Conservation (phyloP, 2,888 invertebrate species). For the Microlaimidae sp. region DNA sequence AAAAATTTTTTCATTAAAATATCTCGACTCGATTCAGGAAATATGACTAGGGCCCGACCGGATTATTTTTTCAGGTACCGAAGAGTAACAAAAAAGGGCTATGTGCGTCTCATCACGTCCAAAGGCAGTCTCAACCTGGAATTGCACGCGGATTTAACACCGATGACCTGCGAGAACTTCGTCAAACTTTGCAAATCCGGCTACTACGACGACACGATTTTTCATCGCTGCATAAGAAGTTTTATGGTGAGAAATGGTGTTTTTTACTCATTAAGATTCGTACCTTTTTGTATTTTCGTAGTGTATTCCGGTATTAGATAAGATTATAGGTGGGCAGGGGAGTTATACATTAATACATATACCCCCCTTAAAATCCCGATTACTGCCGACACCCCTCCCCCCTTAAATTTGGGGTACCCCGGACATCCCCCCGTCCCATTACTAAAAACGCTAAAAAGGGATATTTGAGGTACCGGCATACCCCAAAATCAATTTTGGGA, state of each 20-base stretch:
- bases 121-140: constrained; percentile 80
- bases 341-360: too few species aligned
- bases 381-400: too few species aligned
- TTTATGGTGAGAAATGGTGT: constrained; percentile 57
- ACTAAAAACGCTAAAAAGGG: too few species aligned
- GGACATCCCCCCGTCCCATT: too few species aligned
- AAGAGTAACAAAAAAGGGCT: constrained; percentile 50
- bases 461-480: too few species aligned
- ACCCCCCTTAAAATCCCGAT: too few species aligned
- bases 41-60: too few species aligned
- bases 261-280: neutral
- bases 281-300: neutral
- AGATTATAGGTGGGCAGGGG: too few species aligned
- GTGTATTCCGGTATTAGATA: neutral
- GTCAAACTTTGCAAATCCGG: constrained; percentile 68
- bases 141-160: constrained; percentile 69
- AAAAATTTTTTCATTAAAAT: too few species aligned
- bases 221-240: constrained; percentile 84
- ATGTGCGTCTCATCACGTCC: constrained; percentile 74
- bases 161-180: constrained; percentile 92
- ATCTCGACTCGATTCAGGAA: too few species aligned
- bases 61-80: constrained; percentile 81
- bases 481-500: too few species aligned
- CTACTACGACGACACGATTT: constrained; percentile 79
- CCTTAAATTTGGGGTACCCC: too few species aligned